Evolutionary conservation across 2,888 invertebrate species (phyloP).

Genomic region (Mesochorus sp.): DNA sequence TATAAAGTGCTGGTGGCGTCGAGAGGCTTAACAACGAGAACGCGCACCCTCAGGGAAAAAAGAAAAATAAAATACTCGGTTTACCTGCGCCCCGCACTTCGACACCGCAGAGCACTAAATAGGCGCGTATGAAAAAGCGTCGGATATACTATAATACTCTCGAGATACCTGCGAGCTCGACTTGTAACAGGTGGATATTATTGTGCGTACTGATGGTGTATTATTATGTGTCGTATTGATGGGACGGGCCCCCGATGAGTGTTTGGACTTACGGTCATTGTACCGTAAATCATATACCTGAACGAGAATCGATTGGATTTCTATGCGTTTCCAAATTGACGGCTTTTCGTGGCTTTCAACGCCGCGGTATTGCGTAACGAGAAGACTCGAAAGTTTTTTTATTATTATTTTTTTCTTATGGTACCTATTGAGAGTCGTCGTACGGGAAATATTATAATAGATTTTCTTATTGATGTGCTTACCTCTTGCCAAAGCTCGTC

Average conservation of each 20-base stretch:
- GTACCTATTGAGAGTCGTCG: neutral
- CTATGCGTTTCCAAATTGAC: neutral
- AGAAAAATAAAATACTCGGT: constrained; percentile 9
- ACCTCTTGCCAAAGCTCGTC: constrained; percentile 49
- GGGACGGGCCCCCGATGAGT: constrained; percentile 29
- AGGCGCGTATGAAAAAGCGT: constrained; percentile 17
- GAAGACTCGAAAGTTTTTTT: neutral
- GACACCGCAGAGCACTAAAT: constrained; percentile 26
- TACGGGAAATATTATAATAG: too few relatives aligned
- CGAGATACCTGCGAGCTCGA: constrained; percentile 19
- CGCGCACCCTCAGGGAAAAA: constrained; percentile 19
- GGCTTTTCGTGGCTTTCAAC: neutral
- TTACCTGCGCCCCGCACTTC: constrained; percentile 49
- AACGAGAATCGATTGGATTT: constrained; percentile 6
- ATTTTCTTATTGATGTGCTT: constrained; percentile 45
- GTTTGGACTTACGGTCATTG: constrained; percentile 26
- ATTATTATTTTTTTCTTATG: neutral
- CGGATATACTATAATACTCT: constrained; percentile 37
- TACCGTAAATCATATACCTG: constrained; percentile 29
- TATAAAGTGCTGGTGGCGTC: constrained; percentile 15
- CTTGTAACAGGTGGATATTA: constrained; percentile 57
- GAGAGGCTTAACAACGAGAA: constrained; percentile 44
- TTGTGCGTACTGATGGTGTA: constrained; percentile 23
- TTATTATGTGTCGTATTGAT: constrained; percentile 16
- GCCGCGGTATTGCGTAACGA: neutral